Evolutionary conservation across 2,113 vertebrate genomes (phyloP).

Genomic region (Nibea albiflora): DNA sequence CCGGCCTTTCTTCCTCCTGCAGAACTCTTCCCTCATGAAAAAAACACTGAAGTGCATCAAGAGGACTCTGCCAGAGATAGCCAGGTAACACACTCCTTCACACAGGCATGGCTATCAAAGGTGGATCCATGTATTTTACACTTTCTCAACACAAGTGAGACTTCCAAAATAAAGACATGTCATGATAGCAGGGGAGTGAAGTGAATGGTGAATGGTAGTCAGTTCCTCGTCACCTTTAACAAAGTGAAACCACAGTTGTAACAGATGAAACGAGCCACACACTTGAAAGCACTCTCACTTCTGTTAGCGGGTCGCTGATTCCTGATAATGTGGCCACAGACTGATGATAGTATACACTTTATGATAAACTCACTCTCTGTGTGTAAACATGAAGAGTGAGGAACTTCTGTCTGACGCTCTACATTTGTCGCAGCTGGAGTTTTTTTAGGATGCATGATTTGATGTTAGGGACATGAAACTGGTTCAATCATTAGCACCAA

Average conservation of each 20-base stretch:
- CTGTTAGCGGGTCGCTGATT: neutral
- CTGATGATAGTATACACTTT: neutral
- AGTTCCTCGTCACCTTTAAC: no score
- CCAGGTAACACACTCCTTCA: slow-evolving; percentile 84
- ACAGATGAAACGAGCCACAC: neutral
- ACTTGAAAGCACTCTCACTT: slow-evolving; percentile 3
- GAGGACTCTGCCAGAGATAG: slow-evolving; percentile 93
- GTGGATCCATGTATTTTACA: neutral
- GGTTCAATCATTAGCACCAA: no score
- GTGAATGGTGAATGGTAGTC: no score
- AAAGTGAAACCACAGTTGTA: neutral
- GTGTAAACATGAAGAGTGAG: no score
- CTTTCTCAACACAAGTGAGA: neutral
- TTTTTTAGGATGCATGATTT: no score
- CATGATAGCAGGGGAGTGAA: neutral
- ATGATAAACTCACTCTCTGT: neutral
- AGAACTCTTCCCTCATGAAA: slow-evolving; percentile 99
- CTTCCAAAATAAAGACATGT: neutral
- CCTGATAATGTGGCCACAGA: neutral
- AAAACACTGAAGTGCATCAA: slow-evolving; percentile 96
- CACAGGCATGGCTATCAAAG: neutral
- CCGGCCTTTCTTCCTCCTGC: slow-evolving; percentile 95
- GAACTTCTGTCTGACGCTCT: no score
- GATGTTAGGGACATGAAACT: no score
- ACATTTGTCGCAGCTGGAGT: no score